Evolutionary conservation across 2,113 vertebrate genomes (phyloP), one percentile per base, ranked within the genome.

Genomic region (Rattus rattus): DNA sequence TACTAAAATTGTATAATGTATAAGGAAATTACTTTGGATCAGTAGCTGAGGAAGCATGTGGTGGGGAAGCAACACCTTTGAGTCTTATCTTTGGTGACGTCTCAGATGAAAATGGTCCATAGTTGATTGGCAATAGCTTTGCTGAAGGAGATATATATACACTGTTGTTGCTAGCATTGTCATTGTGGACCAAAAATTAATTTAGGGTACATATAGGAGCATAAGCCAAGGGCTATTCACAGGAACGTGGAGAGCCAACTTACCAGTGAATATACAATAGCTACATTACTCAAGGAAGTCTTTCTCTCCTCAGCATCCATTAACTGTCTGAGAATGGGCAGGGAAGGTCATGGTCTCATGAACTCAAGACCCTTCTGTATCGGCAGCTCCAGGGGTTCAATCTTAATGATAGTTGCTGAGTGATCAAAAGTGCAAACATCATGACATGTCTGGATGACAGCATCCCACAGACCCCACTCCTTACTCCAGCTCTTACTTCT

Each of bases 61-160:
- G 54, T 5, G 16, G 28, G 52, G 16, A 26, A 26, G 36, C 16
- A 56, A 11, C 1, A 43, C 1, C 4, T 75, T 17, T 16, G 11
- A 10, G 10, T 14, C 24, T 2, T 16, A 4, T 7, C 9, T 33
- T 86, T 86, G 36, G 69, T 95, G 94, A 28, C 0, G 67, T 75
- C 54, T 56, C 2, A 85, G 59, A 20, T 80, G 72, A 81, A 69
- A 91, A 88, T 89, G 81, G 59, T 72, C 92, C 11, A 94, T 87
- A 7, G 92, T 91, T 26, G 77, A 72, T 77, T 96, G 88, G 36
- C 52, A 69, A 79, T 77, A 94, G n/a, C 75, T 1, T 43, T 20
- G 47, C 9, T 36, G 43, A 90, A 19, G 65, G 0, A 7, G 33
- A 22, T 52, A n/a, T n/a, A n/a, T n/a, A n/a, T n/a, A n/a, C n/a